Percentiles rank a stretch among this genome's conserved stretches.
phyloP scores from a whole-genome alignment of 2,888 invertebrate genomes.

The Megamerina dolium region DNA sequence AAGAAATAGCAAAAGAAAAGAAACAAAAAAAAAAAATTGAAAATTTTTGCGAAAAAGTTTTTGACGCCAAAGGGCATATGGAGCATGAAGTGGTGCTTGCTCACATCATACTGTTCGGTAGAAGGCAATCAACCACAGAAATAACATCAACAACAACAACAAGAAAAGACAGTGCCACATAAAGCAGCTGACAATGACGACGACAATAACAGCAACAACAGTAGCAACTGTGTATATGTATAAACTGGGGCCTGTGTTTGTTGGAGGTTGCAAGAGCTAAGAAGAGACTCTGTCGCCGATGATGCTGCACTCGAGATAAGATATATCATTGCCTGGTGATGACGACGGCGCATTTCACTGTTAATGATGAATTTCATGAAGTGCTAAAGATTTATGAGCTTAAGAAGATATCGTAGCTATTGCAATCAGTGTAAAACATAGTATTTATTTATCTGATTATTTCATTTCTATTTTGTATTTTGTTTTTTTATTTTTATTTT shows the following conservation, averaged over 20 bases:
- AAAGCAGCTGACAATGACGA: background rate
- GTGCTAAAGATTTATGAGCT: conserved; percentile 14
- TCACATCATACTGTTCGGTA: too few species aligned
- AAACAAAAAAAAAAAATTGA: too few species aligned
- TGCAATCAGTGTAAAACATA: too few species aligned
- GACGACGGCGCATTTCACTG: conserved; percentile 3
- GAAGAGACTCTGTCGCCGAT: background rate
- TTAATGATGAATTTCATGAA: conserved; percentile 19
- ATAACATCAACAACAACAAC: conserved; percentile 4
- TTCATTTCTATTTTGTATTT: too few species aligned
- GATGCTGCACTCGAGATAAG: conserved; percentile 6
- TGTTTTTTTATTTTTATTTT: too few species aligned
- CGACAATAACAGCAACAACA: background rate
- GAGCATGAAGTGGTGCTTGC: conserved; percentile 7
- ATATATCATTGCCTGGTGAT: conserved; percentile 6
- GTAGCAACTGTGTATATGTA: background rate
- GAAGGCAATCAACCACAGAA: background rate
- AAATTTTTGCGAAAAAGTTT: conserved; percentile 29
- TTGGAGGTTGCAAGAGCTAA: background rate
- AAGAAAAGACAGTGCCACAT: background rate
- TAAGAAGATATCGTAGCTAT: too few species aligned
- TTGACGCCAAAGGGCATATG: conserved; percentile 27
- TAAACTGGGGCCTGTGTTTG: too few species aligned
- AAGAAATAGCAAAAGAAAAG: too few species aligned
- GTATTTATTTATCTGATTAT: too few species aligned